Evolutionary conservation across 2,888 invertebrate species (phyloP).

Genomic region (Cylloceria caligata): DNA sequence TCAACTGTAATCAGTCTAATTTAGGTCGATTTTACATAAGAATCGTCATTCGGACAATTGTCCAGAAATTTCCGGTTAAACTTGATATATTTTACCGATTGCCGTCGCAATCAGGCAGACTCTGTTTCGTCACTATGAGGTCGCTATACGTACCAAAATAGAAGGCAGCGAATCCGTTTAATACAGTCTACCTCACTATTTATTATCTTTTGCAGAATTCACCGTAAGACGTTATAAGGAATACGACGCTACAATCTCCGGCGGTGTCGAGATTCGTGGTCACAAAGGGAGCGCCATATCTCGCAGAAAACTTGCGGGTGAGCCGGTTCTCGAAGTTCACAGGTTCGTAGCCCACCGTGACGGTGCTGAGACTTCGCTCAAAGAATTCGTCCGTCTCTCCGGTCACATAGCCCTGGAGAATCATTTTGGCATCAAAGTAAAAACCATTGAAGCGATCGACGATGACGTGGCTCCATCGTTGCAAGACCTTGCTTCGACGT

Average conservation of each 20-base stretch:
- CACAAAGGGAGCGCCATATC: constrained; percentile 86
- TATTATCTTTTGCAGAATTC: constrained; percentile 78
- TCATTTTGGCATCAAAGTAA: constrained; percentile 78
- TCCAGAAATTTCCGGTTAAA: too few species aligned
- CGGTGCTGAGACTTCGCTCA: constrained; percentile 71
- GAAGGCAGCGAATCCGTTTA: background rate
- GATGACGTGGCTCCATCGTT: constrained; percentile 72
- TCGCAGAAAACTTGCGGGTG: constrained; percentile 84
- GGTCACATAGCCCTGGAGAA: constrained; percentile 86
- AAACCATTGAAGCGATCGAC: constrained; percentile 80
- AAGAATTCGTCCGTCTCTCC: constrained; percentile 79
- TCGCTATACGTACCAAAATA: background rate
- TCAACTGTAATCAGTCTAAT: too few species aligned
- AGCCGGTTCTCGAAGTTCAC: constrained; percentile 86
- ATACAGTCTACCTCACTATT: background rate
- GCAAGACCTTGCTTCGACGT: constrained; percentile 85
- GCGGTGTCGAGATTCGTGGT: constrained; percentile 88
- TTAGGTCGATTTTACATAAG: too few species aligned
- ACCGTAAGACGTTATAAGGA: constrained; percentile 82
- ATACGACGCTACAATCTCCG: constrained; percentile 84
- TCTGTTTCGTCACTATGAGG: too few species aligned
- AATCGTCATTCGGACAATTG: too few species aligned
- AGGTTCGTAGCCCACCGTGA: constrained; percentile 86
- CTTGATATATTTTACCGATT: too few species aligned
- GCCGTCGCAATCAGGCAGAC: too few species aligned